Conservation (phyloP, 1,140 invertebrate species). For the Trypoxylus dichotomus region DNA sequence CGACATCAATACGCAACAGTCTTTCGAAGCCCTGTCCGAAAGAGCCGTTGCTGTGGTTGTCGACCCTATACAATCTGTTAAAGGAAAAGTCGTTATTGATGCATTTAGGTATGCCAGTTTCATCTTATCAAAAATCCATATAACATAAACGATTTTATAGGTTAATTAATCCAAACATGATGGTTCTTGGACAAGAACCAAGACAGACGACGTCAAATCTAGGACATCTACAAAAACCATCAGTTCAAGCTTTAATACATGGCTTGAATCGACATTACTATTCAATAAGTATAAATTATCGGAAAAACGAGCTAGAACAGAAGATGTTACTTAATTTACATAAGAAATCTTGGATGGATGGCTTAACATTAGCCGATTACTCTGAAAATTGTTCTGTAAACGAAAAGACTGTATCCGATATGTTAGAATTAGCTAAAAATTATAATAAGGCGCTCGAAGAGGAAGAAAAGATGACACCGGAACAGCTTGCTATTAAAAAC, state of each 20-base stretch:
- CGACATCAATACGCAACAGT: constrained; percentile 99
- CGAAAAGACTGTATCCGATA: constrained; percentile 91
- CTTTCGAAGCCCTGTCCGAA: constrained; percentile 97
- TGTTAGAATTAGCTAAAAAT: constrained; percentile 96
- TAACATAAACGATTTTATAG: constrained; percentile 46
- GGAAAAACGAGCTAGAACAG: constrained; percentile 98
- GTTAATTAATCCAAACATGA: constrained; percentile 98
- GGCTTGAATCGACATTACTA: constrained; percentile 99
- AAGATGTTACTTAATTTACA: constrained; percentile 99
- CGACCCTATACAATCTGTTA: constrained; percentile 99
- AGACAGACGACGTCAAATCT: constrained; percentile 98
- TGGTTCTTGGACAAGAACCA: constrained; percentile 98
- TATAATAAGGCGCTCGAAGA: constrained; percentile 99
- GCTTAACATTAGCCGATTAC: constrained; percentile 92
- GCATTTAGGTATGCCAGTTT: constrained; percentile 64
- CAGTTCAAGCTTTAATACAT: constrained; percentile 99
- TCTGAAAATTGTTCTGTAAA: constrained; percentile 90
- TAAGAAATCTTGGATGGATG: constrained; percentile 99
- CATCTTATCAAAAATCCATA: neutral
- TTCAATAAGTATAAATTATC: constrained; percentile 99
- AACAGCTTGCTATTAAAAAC: constrained; percentile 99
- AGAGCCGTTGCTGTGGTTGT: constrained; percentile 99
- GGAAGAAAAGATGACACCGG: constrained; percentile 99
- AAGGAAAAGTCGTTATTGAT: constrained; percentile 95
- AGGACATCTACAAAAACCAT: constrained; percentile 98